Evolutionary conservation across 2,797 vertebrate species (phyloP).

Genomic region (Sitta carolinensis): DNA sequence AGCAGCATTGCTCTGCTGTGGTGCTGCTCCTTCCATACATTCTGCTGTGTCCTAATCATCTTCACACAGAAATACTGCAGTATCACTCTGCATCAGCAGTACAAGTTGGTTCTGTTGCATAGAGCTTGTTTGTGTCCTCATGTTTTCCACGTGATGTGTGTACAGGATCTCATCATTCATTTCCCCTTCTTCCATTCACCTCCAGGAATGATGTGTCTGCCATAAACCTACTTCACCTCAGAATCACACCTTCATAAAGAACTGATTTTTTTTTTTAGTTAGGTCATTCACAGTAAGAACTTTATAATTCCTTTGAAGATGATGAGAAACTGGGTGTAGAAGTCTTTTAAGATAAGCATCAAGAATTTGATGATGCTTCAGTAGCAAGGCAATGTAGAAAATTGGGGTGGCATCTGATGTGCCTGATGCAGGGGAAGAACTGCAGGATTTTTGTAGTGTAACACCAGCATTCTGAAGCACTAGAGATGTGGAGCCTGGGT

Average conservation of each 20-base stretch:
- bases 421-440: not conserved
- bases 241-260: not conserved
- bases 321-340: not conserved
- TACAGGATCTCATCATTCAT: not conserved
- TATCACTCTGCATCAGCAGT: not conserved
- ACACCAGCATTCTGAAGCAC: not conserved
- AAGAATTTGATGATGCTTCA: not conserved
- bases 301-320: not conserved
- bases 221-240: not conserved
- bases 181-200: not conserved
- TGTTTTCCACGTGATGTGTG: not conserved
- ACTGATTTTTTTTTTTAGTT: not conserved
- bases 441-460: not conserved
- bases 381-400: not conserved
- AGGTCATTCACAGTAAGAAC: not conserved
- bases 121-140: not conserved
- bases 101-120: not conserved
- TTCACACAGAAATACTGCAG: not conserved
- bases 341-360: not conserved
- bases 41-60: not conserved
- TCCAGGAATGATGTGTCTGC: not conserved
- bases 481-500: not conserved
- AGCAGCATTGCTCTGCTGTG: not conserved
- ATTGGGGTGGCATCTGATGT: not conserved
- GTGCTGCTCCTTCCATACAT: not conserved